Conservation (phyloP, 2,113 vertebrate species). For the Sinocyclocheilus grahami region DNA sequence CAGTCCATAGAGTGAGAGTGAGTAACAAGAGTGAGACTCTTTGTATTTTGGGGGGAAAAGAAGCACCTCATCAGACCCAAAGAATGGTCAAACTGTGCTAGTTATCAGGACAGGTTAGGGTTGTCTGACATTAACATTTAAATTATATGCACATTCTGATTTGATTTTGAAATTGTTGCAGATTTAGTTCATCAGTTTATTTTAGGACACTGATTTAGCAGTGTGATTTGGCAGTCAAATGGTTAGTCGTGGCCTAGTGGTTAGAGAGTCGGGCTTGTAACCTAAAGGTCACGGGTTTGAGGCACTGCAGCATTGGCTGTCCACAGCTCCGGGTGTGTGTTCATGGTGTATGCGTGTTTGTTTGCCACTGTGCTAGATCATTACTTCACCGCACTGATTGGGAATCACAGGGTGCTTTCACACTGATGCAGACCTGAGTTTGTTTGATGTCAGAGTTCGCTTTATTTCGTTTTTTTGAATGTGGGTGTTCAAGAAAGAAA, state of each 20-base stretch:
- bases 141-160: neutral
- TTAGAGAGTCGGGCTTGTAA: no score
- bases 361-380: neutral
- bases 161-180: neutral
- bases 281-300: no score
- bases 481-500: neutral
- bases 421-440: neutral
- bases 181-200: conserved; percentile 52
- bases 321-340: no score
- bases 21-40: neutral
- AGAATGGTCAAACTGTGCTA: neutral
- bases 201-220: conserved; percentile 61
- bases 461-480: neutral
- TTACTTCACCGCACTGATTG: neutral
- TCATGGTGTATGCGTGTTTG: no score
- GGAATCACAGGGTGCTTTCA: neutral
- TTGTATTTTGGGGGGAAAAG: neutral
- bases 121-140: neutral
- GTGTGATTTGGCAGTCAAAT: no score
- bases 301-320: no score
- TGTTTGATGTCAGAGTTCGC: neutral
- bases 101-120: neutral
- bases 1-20: no score
- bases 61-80: neutral
- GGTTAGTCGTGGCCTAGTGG: no score